Percentiles rank a stretch among this genome's conserved stretches.
Evolutionary conservation across 2,113 vertebrate species (phyloP).

Genomic region (Symphodus melops): DNA sequence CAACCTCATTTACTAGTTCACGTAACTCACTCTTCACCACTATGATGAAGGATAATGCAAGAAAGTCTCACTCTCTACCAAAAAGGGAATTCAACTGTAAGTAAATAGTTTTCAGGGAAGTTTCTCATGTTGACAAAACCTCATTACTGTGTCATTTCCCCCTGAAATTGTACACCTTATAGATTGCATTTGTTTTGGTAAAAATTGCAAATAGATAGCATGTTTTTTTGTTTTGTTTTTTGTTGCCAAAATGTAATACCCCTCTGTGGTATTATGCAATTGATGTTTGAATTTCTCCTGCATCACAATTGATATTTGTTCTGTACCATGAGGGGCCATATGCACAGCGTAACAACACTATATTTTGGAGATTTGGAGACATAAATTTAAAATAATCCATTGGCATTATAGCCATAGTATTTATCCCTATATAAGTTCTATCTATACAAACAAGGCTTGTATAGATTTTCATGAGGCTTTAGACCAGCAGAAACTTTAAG

Average conservation of each 20-base stretch:
- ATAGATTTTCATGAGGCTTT: constrained; percentile 31
- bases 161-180: neutral
- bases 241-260: too few relatives aligned
- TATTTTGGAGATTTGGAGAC: constrained; percentile 1
- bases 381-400: neutral
- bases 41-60: constrained; percentile 40
- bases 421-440: constrained; percentile 21
- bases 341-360: neutral
- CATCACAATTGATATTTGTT: neutral
- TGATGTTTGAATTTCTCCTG: constrained; percentile 6
- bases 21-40: constrained; percentile 49
- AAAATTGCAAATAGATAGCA: neutral
- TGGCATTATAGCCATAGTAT: constrained; percentile 12
- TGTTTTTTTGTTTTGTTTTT: neutral
- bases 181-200: neutral
- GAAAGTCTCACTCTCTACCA: neutral
- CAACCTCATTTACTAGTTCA: constrained; percentile 70
- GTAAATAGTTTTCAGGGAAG: neutral
- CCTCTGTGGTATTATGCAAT: neutral
- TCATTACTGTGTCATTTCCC: neutral
- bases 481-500: constrained; percentile 2
- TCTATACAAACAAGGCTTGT: constrained; percentile 18
- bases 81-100: constrained; percentile 1
- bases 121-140: constrained; percentile 17
- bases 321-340: too few relatives aligned